A percentile compares a stretch with the other conserved stretches of the same genome.
Conservation (phyloP, 64 coral and sea anemone genomes). For the Trachythela sp. region DNA sequence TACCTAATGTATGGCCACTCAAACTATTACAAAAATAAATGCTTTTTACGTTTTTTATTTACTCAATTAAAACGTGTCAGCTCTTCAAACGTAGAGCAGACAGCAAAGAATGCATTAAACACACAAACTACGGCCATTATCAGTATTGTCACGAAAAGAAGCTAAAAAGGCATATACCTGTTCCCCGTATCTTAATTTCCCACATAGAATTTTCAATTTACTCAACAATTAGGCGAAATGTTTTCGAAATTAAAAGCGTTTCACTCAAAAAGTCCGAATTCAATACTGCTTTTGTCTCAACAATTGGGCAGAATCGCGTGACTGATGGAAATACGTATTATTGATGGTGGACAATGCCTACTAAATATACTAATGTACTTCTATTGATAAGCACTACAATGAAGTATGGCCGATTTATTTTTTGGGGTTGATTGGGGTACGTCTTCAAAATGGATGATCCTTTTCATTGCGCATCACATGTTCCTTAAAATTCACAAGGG, state of each 20-base stretch:
- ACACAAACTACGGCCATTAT: not conserved
- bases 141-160: not conserved
- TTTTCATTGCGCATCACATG: not conserved
- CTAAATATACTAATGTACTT: conserved; percentile 2
- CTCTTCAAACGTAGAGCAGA: not conserved
- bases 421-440: not conserved
- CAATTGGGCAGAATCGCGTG: not conserved
- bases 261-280: not conserved
- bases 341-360: not conserved
- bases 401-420: not conserved
- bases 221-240: not conserved
- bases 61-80: not conserved
- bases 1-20: too few relatives aligned
- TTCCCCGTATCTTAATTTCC: not conserved
- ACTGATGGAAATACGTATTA: not conserved
- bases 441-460: too few relatives aligned
- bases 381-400: not conserved
- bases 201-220: not conserved
- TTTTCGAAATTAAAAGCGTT: not conserved
- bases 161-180: not conserved
- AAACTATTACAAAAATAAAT: too few relatives aligned
- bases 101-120: not conserved
- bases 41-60: not conserved
- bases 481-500: too few relatives aligned
- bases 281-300: not conserved